Base-by-base conservation (phyloP, 35 echinoderm and acorn worm species). In the Heliocidaris erythrogramma region DNA sequence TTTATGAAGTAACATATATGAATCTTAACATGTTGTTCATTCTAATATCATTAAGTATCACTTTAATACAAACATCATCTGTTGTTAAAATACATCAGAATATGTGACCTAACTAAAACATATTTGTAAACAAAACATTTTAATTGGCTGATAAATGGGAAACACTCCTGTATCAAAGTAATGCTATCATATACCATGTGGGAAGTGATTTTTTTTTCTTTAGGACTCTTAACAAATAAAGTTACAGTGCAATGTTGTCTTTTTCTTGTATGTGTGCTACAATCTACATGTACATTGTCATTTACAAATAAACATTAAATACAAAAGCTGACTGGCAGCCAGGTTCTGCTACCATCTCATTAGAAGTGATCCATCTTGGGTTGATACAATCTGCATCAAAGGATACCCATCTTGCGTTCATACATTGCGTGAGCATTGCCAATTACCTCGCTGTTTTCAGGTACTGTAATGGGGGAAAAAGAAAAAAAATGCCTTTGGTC, bases 341-440 rank as follows among this genome's bases (percentile, higher is more conserved):
- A 78, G 65, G 65, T 21, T 21, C 65, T 78, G 7, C 65, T 78
- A 78, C 65, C 65, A 78, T 78, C 27, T 1, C 65, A 78, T 78
- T 24, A 5, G 7, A 78, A 78, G 65, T 78, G 65, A 78, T 21
- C 21, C 65, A 78, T 78, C 65, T 78, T 78, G 65, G n/a, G 65
- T 78, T 78, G 65, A 78, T 78, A 78, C 21, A 78, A 5, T 78
- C 21, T 29, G 5, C 65, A 89, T 89, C 87, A 89, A 89, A 89
- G 30, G 87, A 89, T 89, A 32, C 87, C 87, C 87, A 89, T 89
- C 87, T 89, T 89, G 12, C 87, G 31, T 48, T 89, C 87, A 89
- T 89, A 89, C 87, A 89, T 89, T 2, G 87, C 87, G 32, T 89
- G 87, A 89, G 87, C 4, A 9, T 89, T 89, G 14, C 87, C 87